These are phyloP conservation scores for Bilobella aurantiaca DNA, from an alignment of 1,140 invertebrate genomes.

Conservation along the genomic window DNA sequence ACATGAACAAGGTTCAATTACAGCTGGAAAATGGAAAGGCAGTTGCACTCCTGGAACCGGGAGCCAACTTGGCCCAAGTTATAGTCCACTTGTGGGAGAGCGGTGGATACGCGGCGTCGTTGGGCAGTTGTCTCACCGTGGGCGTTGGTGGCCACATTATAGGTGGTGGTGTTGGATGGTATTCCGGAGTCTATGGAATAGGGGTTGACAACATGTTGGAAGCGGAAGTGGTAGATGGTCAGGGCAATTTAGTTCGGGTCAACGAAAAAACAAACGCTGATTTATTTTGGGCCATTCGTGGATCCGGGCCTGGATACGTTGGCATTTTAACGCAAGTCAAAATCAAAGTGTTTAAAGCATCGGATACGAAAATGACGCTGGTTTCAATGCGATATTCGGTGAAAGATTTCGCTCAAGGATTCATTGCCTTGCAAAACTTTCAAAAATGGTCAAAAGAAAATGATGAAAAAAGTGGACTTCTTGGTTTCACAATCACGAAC, in stretches of 20 bases:
- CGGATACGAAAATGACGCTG: not conserved
- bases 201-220: conserved; percentile 1
- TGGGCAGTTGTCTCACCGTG: not conserved
- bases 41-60: not conserved
- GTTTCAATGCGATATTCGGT: not conserved
- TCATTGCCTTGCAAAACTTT: not conserved
- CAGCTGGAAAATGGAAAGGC: not conserved
- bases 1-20: not conserved
- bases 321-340: not conserved
- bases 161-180: not conserved
- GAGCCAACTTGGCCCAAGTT: not conserved
- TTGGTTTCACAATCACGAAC: not conserved
- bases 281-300: not conserved
- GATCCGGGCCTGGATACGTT: not conserved
- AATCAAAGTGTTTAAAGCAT: not conserved
- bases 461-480: not conserved
- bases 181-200: not conserved
- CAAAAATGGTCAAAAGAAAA: not conserved
- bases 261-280: not conserved
- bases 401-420: not conserved
- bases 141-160: not conserved
- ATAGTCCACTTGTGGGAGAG: not conserved
- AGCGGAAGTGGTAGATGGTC: not conserved
- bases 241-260: not conserved
- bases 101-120: not conserved